Evolutionary conservation across 2,888 invertebrate genomes (phyloP), one percentile per base, ranked within the genome.

Genomic region (Luperina nickerlii): DNA sequence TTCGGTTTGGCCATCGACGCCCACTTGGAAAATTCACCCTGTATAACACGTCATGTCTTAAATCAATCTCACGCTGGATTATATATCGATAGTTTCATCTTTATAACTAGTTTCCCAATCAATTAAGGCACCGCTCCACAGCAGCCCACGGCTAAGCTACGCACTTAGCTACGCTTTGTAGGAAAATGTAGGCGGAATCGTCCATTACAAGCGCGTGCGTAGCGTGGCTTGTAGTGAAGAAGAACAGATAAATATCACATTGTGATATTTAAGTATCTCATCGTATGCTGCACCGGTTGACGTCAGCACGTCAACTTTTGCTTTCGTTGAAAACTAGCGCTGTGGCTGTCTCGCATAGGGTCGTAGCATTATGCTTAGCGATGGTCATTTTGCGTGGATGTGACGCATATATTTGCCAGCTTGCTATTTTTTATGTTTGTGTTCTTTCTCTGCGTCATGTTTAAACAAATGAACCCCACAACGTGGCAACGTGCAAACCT

Each of bases 11-110:
- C 38, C 6, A 38, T 38, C 38, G n/a, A n/a, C n/a, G n/a, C n/a
- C n/a, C n/a, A n/a, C n/a, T n/a, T n/a, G n/a, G n/a, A 32, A 32
- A 32, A 32, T 32, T 32, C 32, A 32, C 32, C 32, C 32, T 32
- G 32, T 32, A 32, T 20, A 32, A 69, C 32, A 60, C 82, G 68
- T 74, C 48, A 62, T 79, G 65, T 78, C 73, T 78, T 8, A 63
- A 70, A 68, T 76, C 87, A 91, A 91, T 91, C 75, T 77, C 88
- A 89, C 81, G 90, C 76, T 74, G 42, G 79, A 90, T 90, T 87
- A 84, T 73, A 75, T 70, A 60, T 54, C 65, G 60, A 76, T 76
- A 82, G 79, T 51, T 78, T 32, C 67, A 75, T 77, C 78, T 87
- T 78, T 78, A 83, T 38, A 48, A 86, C 67, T 75, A 83, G 70